Evolutionary conservation across 2,888 invertebrate genomes (phyloP).

Genomic region (Andrena chrysosceles): DNA sequence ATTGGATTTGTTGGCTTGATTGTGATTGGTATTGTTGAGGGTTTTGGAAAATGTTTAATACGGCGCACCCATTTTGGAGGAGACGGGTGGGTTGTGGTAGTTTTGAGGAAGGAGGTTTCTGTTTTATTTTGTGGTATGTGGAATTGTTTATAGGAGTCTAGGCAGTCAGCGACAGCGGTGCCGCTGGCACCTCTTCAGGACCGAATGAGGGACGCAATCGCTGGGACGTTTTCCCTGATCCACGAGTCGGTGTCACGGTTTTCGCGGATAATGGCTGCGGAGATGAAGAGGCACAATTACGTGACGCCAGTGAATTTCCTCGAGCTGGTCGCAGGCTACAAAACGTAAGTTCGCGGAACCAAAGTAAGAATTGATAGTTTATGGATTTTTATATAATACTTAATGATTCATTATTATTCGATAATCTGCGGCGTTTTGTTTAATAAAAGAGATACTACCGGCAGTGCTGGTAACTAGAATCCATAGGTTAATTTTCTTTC

Average conservation of each 20-base stretch:
- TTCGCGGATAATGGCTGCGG: constrained; percentile 90
- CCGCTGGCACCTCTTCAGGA: constrained; percentile 85
- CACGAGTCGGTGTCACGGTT: constrained; percentile 93
- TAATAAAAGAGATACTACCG: too few relatives aligned
- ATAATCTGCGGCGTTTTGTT: too few relatives aligned
- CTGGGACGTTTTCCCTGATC: constrained; percentile 92
- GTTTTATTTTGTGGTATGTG: background rate
- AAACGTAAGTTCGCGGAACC: constrained; percentile 87
- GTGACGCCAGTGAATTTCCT: constrained; percentile 96
- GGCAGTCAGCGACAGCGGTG: constrained; percentile 64
- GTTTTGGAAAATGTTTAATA: too few relatives aligned
- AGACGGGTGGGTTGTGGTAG: too few relatives aligned
- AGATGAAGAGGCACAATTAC: constrained; percentile 93
- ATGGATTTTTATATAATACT: too few relatives aligned
- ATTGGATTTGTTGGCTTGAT: too few relatives aligned
- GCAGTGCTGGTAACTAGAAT: too few relatives aligned
- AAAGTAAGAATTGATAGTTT: too few relatives aligned
- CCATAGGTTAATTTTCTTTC: too few relatives aligned
- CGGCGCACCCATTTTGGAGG: too few relatives aligned
- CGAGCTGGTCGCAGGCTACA: constrained; percentile 93
- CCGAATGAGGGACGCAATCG: constrained; percentile 88
- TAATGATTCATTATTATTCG: too few relatives aligned
- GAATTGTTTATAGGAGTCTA: constrained; percentile 74
- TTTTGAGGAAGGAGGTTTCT: background rate
- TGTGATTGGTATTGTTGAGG: too few relatives aligned